Evolutionary conservation across 2,113 vertebrate species (phyloP).

Genomic region (Rhinolophus ferrumequinum): DNA sequence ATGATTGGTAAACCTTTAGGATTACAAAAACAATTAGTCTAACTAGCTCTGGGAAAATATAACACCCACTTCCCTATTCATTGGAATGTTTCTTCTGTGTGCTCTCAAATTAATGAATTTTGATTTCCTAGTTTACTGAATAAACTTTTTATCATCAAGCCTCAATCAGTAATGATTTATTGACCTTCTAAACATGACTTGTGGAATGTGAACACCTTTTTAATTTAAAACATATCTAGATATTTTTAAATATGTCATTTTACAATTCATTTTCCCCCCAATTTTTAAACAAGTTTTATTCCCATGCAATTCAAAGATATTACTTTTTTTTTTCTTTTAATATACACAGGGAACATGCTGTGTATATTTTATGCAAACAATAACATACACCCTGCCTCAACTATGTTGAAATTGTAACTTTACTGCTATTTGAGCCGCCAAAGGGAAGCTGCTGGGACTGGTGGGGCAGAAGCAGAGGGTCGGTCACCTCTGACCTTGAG

Average conservation of each 20-base stretch:
- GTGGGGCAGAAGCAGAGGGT: background rate
- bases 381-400: constrained; percentile 78
- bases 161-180: background rate
- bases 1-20: background rate
- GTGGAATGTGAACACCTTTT: background rate
- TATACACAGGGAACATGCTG: constrained; percentile 73
- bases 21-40: background rate
- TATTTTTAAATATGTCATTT: background rate
- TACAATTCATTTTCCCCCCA: constrained; percentile 4
- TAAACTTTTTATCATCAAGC: background rate
- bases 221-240: background rate
- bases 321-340: constrained; percentile 27
- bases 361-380: constrained; percentile 72
- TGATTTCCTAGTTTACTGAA: background rate
- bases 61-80: background rate
- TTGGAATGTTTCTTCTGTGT: background rate
- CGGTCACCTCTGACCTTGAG: no score
- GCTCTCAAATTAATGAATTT: constrained; percentile 2
- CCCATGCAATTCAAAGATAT: constrained; percentile 74
- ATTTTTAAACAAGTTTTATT: constrained; percentile 82
- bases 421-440: background rate
- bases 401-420: constrained; percentile 38
- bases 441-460: no score
- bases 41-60: background rate
- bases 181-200: background rate